These are phyloP conservation scores for Gymnogyps californianus DNA, from an alignment of 2,113 vertebrate species.

Conservation along the genomic window DNA sequence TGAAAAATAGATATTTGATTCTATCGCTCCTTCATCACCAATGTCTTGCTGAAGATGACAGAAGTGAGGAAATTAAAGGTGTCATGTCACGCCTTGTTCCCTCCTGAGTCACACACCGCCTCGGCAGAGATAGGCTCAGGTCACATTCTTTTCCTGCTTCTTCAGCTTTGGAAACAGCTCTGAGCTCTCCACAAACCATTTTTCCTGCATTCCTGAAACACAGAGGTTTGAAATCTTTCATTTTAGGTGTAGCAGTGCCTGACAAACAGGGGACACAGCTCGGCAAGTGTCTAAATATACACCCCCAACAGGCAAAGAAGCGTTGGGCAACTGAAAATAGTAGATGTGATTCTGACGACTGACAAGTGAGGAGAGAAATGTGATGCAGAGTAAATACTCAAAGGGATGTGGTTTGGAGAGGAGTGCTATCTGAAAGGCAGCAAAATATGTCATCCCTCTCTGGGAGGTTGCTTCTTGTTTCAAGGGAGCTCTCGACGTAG, in stretches of 20 bases:
- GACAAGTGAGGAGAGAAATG: not conserved
- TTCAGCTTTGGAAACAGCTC: not conserved
- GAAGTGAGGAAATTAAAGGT: not conserved
- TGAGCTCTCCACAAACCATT: not conserved
- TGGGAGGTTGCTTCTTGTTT: not conserved
- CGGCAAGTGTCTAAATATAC: not conserved
- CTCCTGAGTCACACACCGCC: rapidly evolving
- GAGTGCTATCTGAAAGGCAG: not conserved
- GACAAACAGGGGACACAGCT: not conserved
- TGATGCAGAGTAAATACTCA: not conserved
- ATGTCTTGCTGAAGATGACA: not conserved
- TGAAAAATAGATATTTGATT: not conserved
- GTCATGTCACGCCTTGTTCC: not conserved
- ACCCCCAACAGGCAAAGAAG: not conserved
- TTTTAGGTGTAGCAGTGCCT: not conserved
- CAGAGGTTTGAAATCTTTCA: not conserved
- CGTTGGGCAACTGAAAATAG: not conserved
- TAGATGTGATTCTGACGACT: not conserved
- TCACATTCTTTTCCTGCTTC: not conserved
- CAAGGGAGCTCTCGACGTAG: not conserved
- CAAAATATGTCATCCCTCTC: not conserved
- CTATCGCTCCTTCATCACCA: not conserved
- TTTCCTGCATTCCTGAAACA: not conserved
- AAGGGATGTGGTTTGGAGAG: not conserved
- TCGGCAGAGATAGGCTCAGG: not conserved